These are phyloP conservation scores for Helicoverpa assulta DNA, from an alignment of 2,888 invertebrate species.

Conservation along the genomic window DNA sequence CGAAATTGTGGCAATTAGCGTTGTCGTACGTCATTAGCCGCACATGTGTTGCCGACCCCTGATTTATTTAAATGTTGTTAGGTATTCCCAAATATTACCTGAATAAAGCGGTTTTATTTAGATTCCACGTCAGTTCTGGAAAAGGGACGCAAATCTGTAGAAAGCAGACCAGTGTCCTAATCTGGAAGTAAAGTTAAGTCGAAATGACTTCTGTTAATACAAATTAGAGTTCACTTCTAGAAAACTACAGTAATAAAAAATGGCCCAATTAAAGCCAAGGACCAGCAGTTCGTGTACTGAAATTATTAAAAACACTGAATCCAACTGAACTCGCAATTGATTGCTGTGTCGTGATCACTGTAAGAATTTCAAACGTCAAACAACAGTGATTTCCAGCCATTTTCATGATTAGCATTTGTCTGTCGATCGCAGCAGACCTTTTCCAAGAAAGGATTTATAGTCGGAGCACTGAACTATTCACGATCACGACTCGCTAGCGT, in stretches of 20 bases:
- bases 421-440: constrained; percentile 46
- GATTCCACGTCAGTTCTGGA: not conserved
- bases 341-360: constrained; percentile 53
- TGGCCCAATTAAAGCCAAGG: not conserved
- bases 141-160: too few relatives aligned
- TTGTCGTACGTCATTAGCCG: constrained; percentile 31
- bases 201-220: not conserved
- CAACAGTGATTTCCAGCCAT: constrained; percentile 57
- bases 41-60: constrained; percentile 40
- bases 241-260: not conserved
- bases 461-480: constrained; percentile 59
- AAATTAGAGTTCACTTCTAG: not conserved
- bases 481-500: constrained; percentile 51
- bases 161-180: not conserved
- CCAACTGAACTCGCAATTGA: constrained; percentile 31
- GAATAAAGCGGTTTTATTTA: constrained; percentile 3
- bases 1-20: constrained; percentile 47
- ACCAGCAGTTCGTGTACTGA: constrained; percentile 21
- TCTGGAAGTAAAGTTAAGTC: not conserved
- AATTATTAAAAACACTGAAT: constrained; percentile 38
- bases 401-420: constrained; percentile 61
- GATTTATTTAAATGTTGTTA: constrained; percentile 32
- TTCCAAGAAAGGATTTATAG: constrained; percentile 60
- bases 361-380: constrained; percentile 57
- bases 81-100: constrained; percentile 5